Percentiles rank a stretch among this genome's conserved stretches.
Conservation (phyloP, 2,113 vertebrate genomes). For the Scomber japonicus region DNA sequence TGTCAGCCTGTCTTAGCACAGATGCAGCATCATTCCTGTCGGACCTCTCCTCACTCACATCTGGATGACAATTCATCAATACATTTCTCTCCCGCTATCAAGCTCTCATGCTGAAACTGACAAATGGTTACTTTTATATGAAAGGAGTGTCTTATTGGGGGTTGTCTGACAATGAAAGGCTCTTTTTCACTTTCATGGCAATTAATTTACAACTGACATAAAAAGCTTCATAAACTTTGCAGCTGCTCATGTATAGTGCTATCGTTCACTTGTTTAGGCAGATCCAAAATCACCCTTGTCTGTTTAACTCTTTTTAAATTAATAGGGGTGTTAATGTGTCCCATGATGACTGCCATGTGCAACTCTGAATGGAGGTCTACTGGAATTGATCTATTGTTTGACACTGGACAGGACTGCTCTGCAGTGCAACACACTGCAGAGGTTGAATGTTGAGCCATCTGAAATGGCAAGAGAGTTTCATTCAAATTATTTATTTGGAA, state of each 20-base stretch:
- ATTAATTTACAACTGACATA: conserved; percentile 66
- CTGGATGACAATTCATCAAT: conserved; percentile 73
- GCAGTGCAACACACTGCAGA: neutral
- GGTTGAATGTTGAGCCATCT: too few species aligned
- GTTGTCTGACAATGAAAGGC: conserved; percentile 47
- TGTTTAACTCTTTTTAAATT: conserved; percentile 65
- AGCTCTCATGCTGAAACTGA: conserved; percentile 52
- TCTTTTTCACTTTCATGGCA: conserved; percentile 50
- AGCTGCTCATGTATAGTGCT: conserved; percentile 57
- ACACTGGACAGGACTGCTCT: neutral
- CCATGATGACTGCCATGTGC: conserved; percentile 16
- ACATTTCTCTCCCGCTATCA: conserved; percentile 38
- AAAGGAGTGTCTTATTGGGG: conserved; percentile 46
- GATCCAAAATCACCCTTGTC: conserved; percentile 55
- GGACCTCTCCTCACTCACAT: conserved; percentile 55
- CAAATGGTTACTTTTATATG: conserved; percentile 50
- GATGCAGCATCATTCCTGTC: conserved; percentile 65
- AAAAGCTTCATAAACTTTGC: conserved; percentile 75
- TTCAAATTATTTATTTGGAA: neutral
- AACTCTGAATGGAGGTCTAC: conserved; percentile 6
- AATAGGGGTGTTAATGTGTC: conserved; percentile 44
- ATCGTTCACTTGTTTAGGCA: conserved; percentile 43
- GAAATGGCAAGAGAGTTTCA: neutral
- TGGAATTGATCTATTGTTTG: neutral
- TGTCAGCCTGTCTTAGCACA: conserved; percentile 52